Conservation (phyloP, 2,113 vertebrate species). For the Candoia aspera region DNA sequence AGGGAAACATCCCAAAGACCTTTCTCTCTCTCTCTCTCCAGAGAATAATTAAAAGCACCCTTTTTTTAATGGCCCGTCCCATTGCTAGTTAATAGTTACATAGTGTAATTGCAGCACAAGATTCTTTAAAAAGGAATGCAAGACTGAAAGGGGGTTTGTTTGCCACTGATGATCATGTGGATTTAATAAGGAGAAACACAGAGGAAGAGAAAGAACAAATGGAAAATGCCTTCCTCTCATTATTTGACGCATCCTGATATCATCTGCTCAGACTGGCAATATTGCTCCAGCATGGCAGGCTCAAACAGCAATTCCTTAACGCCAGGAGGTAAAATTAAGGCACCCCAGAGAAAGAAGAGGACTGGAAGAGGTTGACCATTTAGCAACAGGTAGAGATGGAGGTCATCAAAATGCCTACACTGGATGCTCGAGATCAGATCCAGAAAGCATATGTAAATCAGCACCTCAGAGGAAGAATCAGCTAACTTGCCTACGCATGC, state of each 20-base stretch:
- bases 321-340: neutral
- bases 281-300: no score
- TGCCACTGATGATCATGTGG: neutral
- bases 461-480: neutral
- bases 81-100: neutral
- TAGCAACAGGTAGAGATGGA: neutral
- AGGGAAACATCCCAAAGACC: constrained; percentile 49
- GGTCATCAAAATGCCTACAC: neutral
- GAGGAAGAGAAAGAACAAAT: neutral
- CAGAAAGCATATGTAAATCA: constrained; percentile 30
- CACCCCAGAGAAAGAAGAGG: neutral
- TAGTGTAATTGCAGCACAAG: neutral
- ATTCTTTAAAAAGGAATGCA: neutral
- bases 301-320: neutral
- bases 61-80: constrained; percentile 40
- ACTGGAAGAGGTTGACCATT: neutral
- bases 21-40: constrained; percentile 47
- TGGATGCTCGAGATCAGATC: neutral
- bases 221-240: neutral
- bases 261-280: neutral
- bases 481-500: neutral
- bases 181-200: neutral
- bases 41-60: constrained; percentile 60
- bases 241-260: neutral
- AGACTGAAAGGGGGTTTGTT: neutral